Conservation (phyloP, 2,888 invertebrate species). For the Hyppa rectilinea region DNA sequence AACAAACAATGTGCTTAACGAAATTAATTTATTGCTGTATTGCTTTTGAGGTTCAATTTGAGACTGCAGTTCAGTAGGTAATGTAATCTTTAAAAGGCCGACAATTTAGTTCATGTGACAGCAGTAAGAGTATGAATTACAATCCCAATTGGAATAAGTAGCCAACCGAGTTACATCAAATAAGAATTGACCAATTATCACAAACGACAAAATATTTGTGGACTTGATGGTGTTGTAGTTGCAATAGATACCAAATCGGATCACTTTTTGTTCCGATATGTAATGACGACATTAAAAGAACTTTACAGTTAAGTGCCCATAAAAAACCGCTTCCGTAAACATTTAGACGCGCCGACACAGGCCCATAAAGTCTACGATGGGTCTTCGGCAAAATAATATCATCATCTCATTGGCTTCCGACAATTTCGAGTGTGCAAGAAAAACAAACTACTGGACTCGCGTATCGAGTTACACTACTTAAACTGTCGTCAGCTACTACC, state of each 20-base stretch:
- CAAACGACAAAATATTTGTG: constrained; percentile 6
- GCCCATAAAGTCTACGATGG: constrained; percentile 67
- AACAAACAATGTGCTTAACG: constrained; percentile 21
- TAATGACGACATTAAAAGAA: constrained; percentile 50
- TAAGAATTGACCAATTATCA: constrained; percentile 4
- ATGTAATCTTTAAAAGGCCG: neutral
- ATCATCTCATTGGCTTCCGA: constrained; percentile 84
- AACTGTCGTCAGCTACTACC: constrained; percentile 88
- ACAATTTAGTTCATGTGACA: neutral
- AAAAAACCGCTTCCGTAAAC: constrained; percentile 66
- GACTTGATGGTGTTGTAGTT: constrained; percentile 5
- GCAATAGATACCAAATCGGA: constrained; percentile 46
- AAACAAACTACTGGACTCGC: constrained; percentile 85
- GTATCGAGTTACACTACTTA: constrained; percentile 88
- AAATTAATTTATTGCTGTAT: neutral
- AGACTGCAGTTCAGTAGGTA: neutral
- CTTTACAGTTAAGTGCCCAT: constrained; percentile 55
- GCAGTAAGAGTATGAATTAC: neutral
- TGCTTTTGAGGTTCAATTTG: neutral
- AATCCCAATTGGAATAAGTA: neutral
- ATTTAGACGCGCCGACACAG: constrained; percentile 53
- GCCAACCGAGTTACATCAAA: neutral
- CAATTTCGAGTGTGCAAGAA: constrained; percentile 83
- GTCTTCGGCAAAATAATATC: constrained; percentile 79
- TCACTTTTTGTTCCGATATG: constrained; percentile 42